Conservation (phyloP, 2,113 vertebrate genomes). For the Dromiciops gliroides region DNA sequence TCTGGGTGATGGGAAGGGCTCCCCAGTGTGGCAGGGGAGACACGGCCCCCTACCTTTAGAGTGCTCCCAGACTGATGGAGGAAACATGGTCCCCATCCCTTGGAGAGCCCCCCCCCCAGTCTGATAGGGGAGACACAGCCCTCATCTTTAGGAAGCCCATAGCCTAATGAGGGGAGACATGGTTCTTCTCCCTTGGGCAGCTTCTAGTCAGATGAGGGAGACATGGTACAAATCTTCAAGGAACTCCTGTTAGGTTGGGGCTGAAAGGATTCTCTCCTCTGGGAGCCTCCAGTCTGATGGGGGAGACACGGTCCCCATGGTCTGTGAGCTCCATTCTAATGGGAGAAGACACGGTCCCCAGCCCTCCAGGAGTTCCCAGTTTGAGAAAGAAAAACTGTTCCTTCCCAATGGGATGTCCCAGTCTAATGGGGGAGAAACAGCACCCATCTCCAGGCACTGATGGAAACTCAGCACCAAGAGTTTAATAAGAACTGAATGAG, state of each 20-base stretch:
- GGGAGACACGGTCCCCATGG: background rate
- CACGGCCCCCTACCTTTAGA: background rate
- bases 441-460: background rate
- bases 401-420: rapidly evolving
- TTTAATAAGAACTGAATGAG: background rate
- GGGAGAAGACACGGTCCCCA: background rate
- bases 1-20: slow-evolving; percentile 30
- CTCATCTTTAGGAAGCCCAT: slow-evolving; percentile 1
- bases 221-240: background rate
- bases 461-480: background rate
- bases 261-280: background rate
- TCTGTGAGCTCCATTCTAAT: background rate
- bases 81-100: background rate
- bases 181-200: background rate
- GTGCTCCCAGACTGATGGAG: background rate
- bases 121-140: slow-evolving; percentile 1
- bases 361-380: background rate
- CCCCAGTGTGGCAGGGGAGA: slow-evolving; percentile 9
- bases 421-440: background rate
- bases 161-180: slow-evolving; percentile 27
- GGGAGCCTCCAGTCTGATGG: background rate
- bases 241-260: background rate
- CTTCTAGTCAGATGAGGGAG: background rate
- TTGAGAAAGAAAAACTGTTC: rapidly evolving
- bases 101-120: background rate